A percentile compares a stretch with the other conserved stretches of the same genome.
Evolutionary conservation across 1,140 invertebrate species (phyloP).

Genomic region (Leptoteleia sp.): DNA sequence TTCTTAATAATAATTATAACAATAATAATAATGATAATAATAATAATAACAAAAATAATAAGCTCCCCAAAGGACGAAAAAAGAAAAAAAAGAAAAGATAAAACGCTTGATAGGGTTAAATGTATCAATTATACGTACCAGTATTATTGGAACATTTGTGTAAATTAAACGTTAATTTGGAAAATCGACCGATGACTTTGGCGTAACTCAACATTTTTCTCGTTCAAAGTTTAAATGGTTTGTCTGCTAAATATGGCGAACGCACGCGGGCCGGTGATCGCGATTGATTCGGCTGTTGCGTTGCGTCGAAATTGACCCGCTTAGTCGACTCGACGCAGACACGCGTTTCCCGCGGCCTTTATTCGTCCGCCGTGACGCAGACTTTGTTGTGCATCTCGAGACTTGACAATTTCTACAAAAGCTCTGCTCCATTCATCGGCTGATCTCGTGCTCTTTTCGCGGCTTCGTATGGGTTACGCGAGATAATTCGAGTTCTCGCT

Average conservation of each 20-base stretch:
- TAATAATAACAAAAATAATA: too few relatives aligned
- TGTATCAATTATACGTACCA: constrained; percentile 42
- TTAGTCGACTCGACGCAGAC: too few relatives aligned
- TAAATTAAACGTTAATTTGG: constrained; percentile 45
- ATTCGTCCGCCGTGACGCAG: not conserved
- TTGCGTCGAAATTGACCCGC: too few relatives aligned
- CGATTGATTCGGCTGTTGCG: not conserved
- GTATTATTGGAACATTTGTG: constrained; percentile 17
- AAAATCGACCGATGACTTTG: constrained; percentile 38
- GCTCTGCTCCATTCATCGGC: constrained; percentile 14
- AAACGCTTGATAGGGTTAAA: too few relatives aligned
- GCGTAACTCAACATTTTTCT: constrained; percentile 39
- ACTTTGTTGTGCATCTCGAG: not conserved
- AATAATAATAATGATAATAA: too few relatives aligned
- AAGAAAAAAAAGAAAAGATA: too few relatives aligned
- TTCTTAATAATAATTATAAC: too few relatives aligned
- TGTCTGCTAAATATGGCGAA: constrained; percentile 22
- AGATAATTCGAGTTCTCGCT: constrained; percentile 5
- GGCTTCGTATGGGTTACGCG: too few relatives aligned
- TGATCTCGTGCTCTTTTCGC: constrained; percentile 27
- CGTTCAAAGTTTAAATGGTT: constrained; percentile 8
- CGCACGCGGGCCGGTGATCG: constrained; percentile 17
- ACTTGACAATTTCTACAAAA: constrained; percentile 29
- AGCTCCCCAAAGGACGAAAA: too few relatives aligned
- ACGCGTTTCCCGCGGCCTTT: too few relatives aligned